A percentile compares a stretch with the other conserved stretches of the same genome.
Conservation (phyloP, 2,113 vertebrate species). For the Boulengeromyrus knoepffleri region DNA sequence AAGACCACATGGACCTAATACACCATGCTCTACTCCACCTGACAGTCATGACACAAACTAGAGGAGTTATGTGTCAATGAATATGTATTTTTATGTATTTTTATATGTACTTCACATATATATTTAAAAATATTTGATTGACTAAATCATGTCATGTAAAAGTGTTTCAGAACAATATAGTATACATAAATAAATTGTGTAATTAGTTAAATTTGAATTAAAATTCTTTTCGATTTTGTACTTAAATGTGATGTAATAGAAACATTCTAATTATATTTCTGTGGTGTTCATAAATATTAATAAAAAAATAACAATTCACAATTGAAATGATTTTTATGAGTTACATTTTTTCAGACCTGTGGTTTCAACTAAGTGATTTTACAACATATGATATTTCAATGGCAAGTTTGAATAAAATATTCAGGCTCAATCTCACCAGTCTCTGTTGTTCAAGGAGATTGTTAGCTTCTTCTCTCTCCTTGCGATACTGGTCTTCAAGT, state of each 20-base stretch:
- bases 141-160: neutral
- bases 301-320: neutral
- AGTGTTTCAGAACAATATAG: too few species aligned
- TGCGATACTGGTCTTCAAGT: conserved; percentile 90
- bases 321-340: neutral
- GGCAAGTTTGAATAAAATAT: neutral
- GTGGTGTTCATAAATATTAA: neutral
- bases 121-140: too few species aligned
- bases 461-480: conserved; percentile 89
- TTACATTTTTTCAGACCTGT: neutral
- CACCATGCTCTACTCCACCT: too few species aligned
- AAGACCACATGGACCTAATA: too few species aligned
- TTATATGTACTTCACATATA: too few species aligned
- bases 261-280: neutral
- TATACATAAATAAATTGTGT: too few species aligned
- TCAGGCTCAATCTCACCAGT: conserved; percentile 66
- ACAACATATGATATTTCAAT: neutral
- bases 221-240: too few species aligned
- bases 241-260: too few species aligned
- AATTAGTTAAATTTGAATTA: too few species aligned
- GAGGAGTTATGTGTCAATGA: too few species aligned
- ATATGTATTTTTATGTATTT: too few species aligned
- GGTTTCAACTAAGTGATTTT: neutral
- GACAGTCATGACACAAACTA: too few species aligned
- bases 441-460: conserved; percentile 94